Percentiles rank a stretch among this genome's conserved stretches.
Conservation (phyloP, 2,113 vertebrate genomes). For the Psammodynastes pulverulentus region DNA sequence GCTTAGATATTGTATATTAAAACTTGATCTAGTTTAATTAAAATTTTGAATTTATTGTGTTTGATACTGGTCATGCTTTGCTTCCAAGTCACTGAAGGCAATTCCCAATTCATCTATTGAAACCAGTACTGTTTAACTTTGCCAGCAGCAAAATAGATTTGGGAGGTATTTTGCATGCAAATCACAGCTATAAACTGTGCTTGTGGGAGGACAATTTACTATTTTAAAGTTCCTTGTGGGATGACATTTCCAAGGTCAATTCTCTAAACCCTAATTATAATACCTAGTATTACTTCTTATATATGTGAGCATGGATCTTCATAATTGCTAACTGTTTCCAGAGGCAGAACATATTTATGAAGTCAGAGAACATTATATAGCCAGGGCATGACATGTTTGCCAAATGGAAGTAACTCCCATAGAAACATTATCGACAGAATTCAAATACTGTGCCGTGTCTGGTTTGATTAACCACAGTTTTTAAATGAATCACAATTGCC, state of each 20-base stretch:
- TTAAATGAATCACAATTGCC: background rate
- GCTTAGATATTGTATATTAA: background rate
- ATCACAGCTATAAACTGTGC: background rate
- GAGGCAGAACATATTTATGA: background rate
- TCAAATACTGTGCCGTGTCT: background rate
- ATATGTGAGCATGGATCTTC: background rate
- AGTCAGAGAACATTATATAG: background rate
- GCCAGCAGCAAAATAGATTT: background rate
- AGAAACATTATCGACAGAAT: background rate
- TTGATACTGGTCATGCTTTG: background rate
- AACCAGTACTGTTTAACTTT: background rate
- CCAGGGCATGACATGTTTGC: background rate
- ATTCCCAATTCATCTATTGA: background rate
- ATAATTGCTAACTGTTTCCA: background rate
- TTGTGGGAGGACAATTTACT: background rate
- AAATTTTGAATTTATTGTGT: background rate
- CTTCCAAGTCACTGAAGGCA: background rate
- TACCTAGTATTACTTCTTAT: background rate
- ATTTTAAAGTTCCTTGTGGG: background rate
- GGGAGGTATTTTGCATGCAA: background rate
- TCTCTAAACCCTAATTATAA: background rate
- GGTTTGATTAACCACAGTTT: background rate
- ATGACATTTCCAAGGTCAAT: background rate
- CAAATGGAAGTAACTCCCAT: background rate
- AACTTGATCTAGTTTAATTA: background rate